Evolutionary conservation across 1,140 invertebrate genomes (phyloP).

Genomic region (Nasonia vitripennis): DNA sequence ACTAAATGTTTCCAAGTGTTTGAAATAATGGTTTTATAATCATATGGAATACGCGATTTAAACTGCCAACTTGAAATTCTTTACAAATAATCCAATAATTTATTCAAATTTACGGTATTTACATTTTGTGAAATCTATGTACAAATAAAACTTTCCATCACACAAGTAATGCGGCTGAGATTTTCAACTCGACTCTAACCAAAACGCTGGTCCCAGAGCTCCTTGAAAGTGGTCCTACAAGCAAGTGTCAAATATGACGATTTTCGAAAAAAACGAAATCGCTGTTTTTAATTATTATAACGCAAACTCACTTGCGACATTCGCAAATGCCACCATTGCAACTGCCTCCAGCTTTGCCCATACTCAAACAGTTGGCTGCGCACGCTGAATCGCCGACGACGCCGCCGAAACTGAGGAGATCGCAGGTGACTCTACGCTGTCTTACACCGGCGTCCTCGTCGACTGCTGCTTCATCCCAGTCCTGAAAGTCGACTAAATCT

Average conservation of each 20-base stretch:
- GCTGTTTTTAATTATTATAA: no score
- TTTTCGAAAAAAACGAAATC: no score
- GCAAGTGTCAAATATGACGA: background rate
- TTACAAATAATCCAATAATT: no score
- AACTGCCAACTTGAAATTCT: no score
- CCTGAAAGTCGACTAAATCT: background rate
- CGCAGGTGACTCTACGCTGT: conserved; percentile 12
- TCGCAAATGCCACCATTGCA: conserved; percentile 19
- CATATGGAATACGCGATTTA: no score
- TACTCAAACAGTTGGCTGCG: conserved; percentile 31
- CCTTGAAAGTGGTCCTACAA: conserved; percentile 16
- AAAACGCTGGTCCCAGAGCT: conserved; percentile 7
- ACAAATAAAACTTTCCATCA: no score
- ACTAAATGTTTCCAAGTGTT: background rate
- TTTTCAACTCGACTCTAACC: background rate
- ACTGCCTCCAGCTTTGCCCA: conserved; percentile 21
- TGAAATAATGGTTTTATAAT: background rate
- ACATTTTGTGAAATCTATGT: no score
- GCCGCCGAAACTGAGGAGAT: background rate
- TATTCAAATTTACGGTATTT: no score
- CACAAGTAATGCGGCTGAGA: no score
- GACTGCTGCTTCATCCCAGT: background rate
- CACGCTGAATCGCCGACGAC: background rate
- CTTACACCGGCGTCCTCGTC: background rate
- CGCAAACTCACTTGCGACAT: conserved; percentile 9